phyloP scores from a whole-genome alignment of 1,140 invertebrate genomes.

The Eciton burchellii region DNA sequence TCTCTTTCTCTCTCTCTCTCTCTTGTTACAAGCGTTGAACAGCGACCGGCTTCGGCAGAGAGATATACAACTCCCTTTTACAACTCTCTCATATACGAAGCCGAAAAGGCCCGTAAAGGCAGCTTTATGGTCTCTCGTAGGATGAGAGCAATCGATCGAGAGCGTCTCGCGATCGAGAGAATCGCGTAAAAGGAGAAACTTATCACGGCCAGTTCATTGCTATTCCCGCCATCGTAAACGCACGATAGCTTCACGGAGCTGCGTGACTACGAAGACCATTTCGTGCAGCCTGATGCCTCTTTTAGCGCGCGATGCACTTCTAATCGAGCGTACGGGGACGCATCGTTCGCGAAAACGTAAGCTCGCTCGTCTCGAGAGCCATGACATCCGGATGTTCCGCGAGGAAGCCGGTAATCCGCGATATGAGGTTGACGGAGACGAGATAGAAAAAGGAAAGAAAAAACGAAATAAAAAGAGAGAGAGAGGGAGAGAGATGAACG shows the following conservation, averaged over 20 bases:
- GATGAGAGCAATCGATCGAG: slow-evolving; percentile 3
- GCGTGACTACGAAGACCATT: neutral
- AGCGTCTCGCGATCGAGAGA: slow-evolving; percentile 11
- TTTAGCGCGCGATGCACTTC: neutral
- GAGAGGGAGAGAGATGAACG: slow-evolving; percentile 17
- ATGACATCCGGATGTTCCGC: neutral
- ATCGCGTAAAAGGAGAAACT: slow-evolving; percentile 32
- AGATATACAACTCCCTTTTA: neutral
- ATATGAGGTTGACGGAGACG: neutral
- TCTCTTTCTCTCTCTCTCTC: too few species aligned
- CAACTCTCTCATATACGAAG: neutral
- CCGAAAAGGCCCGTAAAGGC: slow-evolving; percentile 20
- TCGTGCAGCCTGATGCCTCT: neutral
- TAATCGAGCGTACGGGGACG: neutral
- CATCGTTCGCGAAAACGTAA: neutral
- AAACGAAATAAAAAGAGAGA: too few species aligned
- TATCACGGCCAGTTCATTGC: slow-evolving; percentile 1
- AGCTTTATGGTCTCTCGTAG: slow-evolving; percentile 15
- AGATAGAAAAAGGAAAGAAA: slow-evolving; percentile 40
- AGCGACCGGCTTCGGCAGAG: neutral
- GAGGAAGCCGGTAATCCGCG: neutral
- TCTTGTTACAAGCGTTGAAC: neutral
- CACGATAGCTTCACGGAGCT: neutral
- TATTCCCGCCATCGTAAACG: neutral
- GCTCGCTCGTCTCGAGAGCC: neutral